phyloP scores from a whole-genome alignment of 2,113 vertebrate genomes.

The Vulpes ferrilata region DNA sequence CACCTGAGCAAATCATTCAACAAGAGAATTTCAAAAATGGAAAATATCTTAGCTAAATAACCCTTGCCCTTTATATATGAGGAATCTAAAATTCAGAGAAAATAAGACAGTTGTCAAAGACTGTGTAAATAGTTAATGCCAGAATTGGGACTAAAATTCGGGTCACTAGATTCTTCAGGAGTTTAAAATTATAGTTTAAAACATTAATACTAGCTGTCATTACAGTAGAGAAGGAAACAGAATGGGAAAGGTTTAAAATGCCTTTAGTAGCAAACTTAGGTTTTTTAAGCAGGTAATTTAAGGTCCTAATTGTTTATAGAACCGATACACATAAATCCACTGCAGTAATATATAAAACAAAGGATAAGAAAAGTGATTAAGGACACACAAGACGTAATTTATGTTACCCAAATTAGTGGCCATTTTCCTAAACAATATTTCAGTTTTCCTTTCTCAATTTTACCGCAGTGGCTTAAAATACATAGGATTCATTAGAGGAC shows the following conservation, averaged over 20 bases:
- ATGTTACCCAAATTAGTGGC: not conserved
- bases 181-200: constrained; percentile 31
- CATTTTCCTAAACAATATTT: not conserved
- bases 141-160: constrained; percentile 11
- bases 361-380: not conserved
- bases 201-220: not conserved
- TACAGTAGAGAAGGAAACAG: constrained; percentile 1
- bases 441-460: not conserved
- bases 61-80: not conserved
- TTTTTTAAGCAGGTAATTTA: constrained; percentile 44
- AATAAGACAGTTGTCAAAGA: not conserved
- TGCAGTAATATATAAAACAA: not conserved
- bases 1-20: constrained; percentile 11
- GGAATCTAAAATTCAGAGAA: constrained; percentile 29
- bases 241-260: not conserved
- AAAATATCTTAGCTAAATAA: not conserved
- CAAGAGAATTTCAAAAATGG: not conserved
- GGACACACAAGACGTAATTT: not conserved
- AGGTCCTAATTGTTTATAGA: not conserved
- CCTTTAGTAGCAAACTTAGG: not conserved
- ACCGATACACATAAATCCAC: not conserved
- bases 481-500: not conserved
- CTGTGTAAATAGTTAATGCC: not conserved
- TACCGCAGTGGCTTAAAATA: not conserved
- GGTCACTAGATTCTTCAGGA: not conserved